Conservation (phyloP, 2,113 vertebrate species). For the Megalops atlanticus region DNA sequence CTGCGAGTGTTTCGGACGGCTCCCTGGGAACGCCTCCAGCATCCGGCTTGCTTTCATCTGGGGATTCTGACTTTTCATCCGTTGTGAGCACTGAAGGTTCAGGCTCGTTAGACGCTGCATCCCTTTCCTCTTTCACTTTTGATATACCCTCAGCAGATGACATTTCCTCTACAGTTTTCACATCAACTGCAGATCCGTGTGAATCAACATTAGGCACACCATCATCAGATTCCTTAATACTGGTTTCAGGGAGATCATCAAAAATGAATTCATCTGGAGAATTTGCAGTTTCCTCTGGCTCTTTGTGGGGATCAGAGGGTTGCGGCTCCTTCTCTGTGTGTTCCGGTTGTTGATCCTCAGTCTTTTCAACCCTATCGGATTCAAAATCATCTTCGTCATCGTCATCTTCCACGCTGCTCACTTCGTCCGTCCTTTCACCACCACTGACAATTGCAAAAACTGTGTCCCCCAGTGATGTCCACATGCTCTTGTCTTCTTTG, state of each 20-base stretch:
- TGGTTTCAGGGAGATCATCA: constrained; percentile 27
- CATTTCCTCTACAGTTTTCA: constrained; percentile 30
- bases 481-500: constrained; percentile 45
- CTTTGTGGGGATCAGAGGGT: constrained; percentile 24
- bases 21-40: not conserved
- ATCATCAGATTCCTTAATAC: constrained; percentile 3
- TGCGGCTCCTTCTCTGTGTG: not conserved
- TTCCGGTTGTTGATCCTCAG: constrained; percentile 28
- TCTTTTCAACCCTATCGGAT: constrained; percentile 17
- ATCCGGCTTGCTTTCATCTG: not conserved
- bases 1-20: constrained; percentile 7
- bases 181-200: constrained; percentile 12
- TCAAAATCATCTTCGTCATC: constrained; percentile 52
- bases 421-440: constrained; percentile 40
- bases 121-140: not conserved
- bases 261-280: constrained; percentile 1
- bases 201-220: constrained; percentile 9
- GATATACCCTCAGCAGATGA: constrained; percentile 4
- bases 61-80: constrained; percentile 21
- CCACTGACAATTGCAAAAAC: constrained; percentile 67
- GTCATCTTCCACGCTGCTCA: constrained; percentile 46
- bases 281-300: constrained; percentile 30
- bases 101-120: not conserved
- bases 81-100: constrained; percentile 31
- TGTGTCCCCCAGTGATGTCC: constrained; percentile 60